Conservation (phyloP, 2,797 vertebrate genomes). For the Arctocebus calabarensis region DNA sequence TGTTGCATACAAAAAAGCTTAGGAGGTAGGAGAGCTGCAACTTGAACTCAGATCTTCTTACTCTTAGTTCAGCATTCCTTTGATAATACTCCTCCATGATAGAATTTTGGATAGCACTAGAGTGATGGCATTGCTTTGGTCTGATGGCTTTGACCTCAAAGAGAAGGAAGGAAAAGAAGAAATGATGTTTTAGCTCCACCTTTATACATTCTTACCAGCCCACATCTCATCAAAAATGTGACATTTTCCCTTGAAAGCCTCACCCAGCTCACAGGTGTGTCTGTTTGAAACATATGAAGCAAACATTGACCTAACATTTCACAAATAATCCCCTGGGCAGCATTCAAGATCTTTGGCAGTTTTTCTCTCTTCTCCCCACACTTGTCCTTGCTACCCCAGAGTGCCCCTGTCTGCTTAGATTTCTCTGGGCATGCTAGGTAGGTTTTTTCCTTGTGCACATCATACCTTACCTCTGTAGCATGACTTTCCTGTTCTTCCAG, state of each 20-base stretch:
- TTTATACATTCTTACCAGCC: background rate
- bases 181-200: background rate
- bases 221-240: background rate
- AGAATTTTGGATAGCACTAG: background rate
- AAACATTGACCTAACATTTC: background rate
- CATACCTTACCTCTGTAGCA: background rate
- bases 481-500: background rate
- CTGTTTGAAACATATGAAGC: background rate
- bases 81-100: background rate
- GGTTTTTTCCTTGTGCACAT: background rate
- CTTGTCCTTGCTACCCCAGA: background rate
- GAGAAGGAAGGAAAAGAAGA: conserved; percentile 27
- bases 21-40: background rate
- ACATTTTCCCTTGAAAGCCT: background rate
- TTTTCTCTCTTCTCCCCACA: background rate
- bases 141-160: background rate
- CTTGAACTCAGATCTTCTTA: background rate
- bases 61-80: background rate
- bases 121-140: background rate
- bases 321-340: background rate
- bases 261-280: background rate
- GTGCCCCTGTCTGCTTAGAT: background rate
- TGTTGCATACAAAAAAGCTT: background rate
- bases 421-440: background rate
- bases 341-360: background rate